A percentile compares a stretch with the other conserved stretches of the same genome.
These are phyloP conservation scores for Vireo altiloquus DNA, from an alignment of 2,113 vertebrate genomes.

Conservation along the genomic window DNA sequence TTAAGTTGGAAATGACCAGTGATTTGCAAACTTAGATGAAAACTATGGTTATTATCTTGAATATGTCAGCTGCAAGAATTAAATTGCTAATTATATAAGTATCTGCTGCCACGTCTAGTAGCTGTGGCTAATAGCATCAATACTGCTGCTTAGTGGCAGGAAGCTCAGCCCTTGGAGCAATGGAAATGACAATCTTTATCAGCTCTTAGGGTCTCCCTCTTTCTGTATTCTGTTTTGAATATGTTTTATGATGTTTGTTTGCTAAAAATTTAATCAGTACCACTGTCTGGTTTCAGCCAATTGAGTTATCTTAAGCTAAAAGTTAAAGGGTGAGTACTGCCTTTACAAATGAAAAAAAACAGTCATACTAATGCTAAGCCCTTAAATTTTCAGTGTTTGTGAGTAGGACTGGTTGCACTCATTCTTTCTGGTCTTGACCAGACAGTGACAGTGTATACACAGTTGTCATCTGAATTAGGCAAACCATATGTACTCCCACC, in stretches of 20 bases:
- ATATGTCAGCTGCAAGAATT: background rate
- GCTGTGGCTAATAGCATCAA: background rate
- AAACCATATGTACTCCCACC: conserved; percentile 3
- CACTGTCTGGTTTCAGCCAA: background rate
- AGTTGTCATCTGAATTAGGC: conserved; percentile 13
- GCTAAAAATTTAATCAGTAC: background rate
- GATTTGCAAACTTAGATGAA: background rate
- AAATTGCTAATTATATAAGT: background rate
- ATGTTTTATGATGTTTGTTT: background rate
- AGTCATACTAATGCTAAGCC: background rate
- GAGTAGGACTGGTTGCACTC: background rate
- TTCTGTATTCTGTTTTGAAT: background rate
- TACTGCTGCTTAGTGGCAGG: background rate
- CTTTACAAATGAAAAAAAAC: background rate
- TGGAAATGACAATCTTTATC: background rate
- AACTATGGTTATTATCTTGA: background rate
- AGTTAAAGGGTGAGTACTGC: background rate
- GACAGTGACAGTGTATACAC: conserved; percentile 18
- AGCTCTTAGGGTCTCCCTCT: background rate
- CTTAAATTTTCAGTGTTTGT: background rate
- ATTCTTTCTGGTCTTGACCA: conserved; percentile 29
- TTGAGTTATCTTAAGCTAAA: background rate
- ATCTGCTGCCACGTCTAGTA: background rate
- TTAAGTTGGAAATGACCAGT: background rate
- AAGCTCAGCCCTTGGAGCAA: background rate